phyloP scores from a whole-genome alignment of 2,113 vertebrate species.

The Felis catus region DNA sequence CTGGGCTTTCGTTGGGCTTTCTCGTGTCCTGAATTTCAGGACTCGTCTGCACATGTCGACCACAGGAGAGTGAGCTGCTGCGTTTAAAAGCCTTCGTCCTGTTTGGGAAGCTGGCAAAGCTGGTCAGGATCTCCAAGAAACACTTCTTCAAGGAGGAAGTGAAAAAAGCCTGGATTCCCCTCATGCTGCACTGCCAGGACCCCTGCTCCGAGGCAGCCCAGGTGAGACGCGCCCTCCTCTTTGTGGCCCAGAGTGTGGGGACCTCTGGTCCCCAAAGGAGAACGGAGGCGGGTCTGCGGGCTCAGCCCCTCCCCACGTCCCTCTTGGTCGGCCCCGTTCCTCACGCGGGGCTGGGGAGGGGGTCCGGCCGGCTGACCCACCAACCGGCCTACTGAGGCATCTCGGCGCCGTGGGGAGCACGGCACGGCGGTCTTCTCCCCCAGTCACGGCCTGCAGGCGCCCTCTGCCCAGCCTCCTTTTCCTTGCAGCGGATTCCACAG shows the following conservation, averaged over 20 bases:
- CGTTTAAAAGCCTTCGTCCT: slow-evolving; percentile 46
- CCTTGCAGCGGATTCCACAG: background rate
- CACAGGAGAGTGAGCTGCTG: slow-evolving; percentile 62
- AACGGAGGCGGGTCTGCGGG: rapidly evolving
- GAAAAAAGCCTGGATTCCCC: slow-evolving; percentile 68
- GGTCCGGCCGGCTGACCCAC: rapidly evolving
- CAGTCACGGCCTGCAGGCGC: rapidly evolving
- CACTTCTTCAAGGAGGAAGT: slow-evolving; percentile 70
- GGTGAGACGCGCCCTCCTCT: background rate
- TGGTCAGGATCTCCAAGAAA: slow-evolving; percentile 60
- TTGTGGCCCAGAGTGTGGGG: rapidly evolving
- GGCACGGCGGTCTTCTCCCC: rapidly evolving
- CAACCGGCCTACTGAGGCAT: rapidly evolving
- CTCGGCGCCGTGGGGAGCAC: rapidly evolving
- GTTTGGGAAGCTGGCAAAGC: slow-evolving; percentile 59
- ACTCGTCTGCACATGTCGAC: rapidly evolving
- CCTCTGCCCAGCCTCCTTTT: background rate
- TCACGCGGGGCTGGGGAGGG: background rate
- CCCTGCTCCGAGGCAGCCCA: background rate
- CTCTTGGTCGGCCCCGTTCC: rapidly evolving
- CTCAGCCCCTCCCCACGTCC: rapidly evolving
- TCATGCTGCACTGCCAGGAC: slow-evolving; percentile 76
- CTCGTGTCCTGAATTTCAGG: rapidly evolving
- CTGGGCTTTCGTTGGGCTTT: rapidly evolving
- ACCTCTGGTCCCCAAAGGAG: background rate